These are phyloP conservation scores for Typhlichthys subterraneus DNA, from an alignment of 2,797 vertebrate species.

Conservation along the genomic window DNA sequence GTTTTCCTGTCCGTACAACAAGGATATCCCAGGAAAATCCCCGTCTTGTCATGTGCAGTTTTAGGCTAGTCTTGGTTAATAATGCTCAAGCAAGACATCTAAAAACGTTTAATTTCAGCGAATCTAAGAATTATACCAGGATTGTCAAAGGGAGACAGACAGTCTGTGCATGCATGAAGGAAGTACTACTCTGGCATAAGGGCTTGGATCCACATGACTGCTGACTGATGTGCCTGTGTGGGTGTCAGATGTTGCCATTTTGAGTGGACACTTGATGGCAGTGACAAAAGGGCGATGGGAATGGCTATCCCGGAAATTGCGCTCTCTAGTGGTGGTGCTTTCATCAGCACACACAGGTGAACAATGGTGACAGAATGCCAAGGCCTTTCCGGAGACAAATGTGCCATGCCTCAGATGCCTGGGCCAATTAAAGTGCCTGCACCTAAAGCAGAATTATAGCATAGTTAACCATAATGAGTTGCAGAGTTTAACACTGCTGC, in stretches of 20 bases:
- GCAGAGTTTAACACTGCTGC: conserved; percentile 64
- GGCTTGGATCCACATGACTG: too few relatives aligned
- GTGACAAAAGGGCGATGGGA: conserved; percentile 1
- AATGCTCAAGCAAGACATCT: too few relatives aligned
- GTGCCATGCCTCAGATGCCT: conserved; percentile 60
- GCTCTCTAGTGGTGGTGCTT: conserved; percentile 23
- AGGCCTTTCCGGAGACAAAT: conserved; percentile 54
- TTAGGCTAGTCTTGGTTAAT: too few relatives aligned
- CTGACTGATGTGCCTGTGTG: not conserved
- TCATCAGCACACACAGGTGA: conserved; percentile 9
- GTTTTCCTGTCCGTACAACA: too few relatives aligned
- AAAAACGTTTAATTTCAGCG: too few relatives aligned
- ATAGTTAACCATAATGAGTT: conserved; percentile 69
- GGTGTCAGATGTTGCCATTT: conserved; percentile 20
- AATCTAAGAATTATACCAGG: too few relatives aligned
- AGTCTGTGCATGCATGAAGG: too few relatives aligned
- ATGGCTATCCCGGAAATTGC: conserved; percentile 5
- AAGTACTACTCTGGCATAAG: too few relatives aligned
- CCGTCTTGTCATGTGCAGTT: too few relatives aligned
- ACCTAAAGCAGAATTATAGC: conserved; percentile 71
- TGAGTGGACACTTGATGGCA: conserved; percentile 8
- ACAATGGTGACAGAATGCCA: conserved; percentile 44
- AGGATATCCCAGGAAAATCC: too few relatives aligned
- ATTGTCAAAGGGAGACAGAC: too few relatives aligned
- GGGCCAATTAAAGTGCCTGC: conserved; percentile 67